Conservation (phyloP, 2,113 vertebrate species). For the Procavia capensis region DNA sequence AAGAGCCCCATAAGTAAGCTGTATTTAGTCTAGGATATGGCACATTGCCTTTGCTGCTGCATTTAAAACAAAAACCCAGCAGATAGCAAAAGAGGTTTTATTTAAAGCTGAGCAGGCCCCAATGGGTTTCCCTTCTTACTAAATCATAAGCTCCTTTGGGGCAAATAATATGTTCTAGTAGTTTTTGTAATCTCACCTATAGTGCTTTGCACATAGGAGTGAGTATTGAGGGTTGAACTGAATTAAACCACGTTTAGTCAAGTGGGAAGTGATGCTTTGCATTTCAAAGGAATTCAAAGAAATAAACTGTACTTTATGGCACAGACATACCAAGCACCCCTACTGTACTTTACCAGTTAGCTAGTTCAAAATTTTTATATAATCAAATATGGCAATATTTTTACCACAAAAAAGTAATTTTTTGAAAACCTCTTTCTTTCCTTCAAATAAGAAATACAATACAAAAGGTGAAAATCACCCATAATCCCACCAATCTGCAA, state of each 20-base stretch:
- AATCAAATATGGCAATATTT: constrained; percentile 1
- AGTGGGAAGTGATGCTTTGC: not conserved
- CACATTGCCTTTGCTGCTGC: constrained; percentile 44
- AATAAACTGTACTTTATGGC: not conserved
- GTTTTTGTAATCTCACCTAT: not conserved
- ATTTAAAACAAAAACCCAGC: constrained; percentile 38
- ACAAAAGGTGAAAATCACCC: not conserved
- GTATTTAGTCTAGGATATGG: constrained; percentile 21
- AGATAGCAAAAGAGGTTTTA: constrained; percentile 71
- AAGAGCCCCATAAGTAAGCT: not conserved
- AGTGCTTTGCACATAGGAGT: not conserved
- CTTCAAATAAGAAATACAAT: not conserved
- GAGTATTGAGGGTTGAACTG: not conserved
- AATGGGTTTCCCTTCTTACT: not conserved
- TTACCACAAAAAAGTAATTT: not conserved
- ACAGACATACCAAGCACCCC: not conserved
- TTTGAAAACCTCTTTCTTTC: not conserved
- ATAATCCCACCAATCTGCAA: not conserved
- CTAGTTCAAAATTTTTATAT: not conserved
- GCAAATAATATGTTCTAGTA: not conserved
- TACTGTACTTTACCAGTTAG: not conserved
- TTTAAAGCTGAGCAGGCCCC: not conserved
- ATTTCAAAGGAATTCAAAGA: not conserved
- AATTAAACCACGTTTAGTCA: not conserved
- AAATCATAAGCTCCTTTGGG: not conserved